phyloP scores from a whole-genome alignment of 30 jellyfish, hydroid and myxozoan species.

The Hydra vulgaris region DNA sequence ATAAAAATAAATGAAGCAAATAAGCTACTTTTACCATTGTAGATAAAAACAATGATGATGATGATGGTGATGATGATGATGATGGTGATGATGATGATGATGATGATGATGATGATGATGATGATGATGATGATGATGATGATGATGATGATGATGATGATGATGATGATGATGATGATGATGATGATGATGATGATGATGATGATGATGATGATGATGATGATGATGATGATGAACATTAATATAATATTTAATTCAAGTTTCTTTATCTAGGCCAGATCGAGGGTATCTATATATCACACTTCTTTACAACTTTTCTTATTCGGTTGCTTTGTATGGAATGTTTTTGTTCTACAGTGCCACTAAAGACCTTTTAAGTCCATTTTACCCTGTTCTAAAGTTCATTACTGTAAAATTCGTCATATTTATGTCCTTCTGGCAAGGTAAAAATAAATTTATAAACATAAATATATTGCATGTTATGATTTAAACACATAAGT shows the following conservation, averaged over 20 bases:
- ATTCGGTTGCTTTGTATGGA: conserved; percentile 81
- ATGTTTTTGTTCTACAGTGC: conserved; percentile 76
- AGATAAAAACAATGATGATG: too few relatives aligned
- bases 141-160: conserved; percentile 7
- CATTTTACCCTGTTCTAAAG: conserved; percentile 85
- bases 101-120: conserved; percentile 7
- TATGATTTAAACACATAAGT: too few relatives aligned
- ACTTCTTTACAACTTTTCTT: conserved; percentile 66
- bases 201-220: conserved; percentile 7
- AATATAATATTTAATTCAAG: too few relatives aligned
- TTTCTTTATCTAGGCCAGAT: conserved; percentile 57
- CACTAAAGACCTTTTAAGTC: conserved; percentile 76
- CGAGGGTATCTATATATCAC: conserved; percentile 87
- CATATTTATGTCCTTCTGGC: conserved; percentile 93
- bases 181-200: conserved; percentile 5
- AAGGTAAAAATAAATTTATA: conserved; percentile 78
- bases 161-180: conserved; percentile 2
- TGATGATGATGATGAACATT: conserved; percentile 2
- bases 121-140: conserved; percentile 5
- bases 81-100: conserved; percentile 7
- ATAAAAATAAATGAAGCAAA: too few relatives aligned
- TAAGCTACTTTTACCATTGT: too few relatives aligned
- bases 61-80: conserved; percentile 8
- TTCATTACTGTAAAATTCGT: conserved; percentile 75
- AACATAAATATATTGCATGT: too few relatives aligned